Conservation (phyloP, 2,797 vertebrate species). For the Acomys russatus region DNA sequence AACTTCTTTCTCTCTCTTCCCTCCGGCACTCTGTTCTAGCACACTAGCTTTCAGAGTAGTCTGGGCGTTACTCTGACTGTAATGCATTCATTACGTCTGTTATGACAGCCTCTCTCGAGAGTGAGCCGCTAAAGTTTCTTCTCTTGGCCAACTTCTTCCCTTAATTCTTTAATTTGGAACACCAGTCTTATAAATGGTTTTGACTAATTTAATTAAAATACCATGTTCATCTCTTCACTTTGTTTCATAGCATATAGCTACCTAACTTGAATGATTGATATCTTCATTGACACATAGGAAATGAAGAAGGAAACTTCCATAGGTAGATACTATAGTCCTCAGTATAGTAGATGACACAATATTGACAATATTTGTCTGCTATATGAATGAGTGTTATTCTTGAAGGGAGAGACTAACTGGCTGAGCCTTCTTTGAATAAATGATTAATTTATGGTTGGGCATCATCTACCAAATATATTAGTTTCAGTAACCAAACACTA, state of each 20-base stretch:
- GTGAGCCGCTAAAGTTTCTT: not conserved
- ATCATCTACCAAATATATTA: constrained; percentile 17
- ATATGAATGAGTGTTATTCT: not conserved
- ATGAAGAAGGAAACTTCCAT: not conserved
- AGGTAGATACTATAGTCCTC: not conserved
- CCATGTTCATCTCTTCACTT: not conserved
- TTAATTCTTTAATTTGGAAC: not conserved
- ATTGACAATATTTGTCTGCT: not conserved
- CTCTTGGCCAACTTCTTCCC: not conserved
- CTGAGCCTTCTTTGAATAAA: constrained; percentile 19
- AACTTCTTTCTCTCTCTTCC: not conserved
- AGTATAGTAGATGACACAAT: not conserved
- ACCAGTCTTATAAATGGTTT: not conserved
- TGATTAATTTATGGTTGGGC: not conserved
- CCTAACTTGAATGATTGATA: not conserved
- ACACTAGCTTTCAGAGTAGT: not conserved
- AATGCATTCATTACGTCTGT: not conserved
- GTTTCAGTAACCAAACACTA: not conserved
- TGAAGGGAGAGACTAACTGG: not conserved
- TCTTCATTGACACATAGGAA: not conserved
- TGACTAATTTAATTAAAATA: constrained; percentile 3
- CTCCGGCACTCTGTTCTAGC: not conserved
- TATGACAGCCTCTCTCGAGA: not conserved
- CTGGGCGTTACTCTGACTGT: not conserved
- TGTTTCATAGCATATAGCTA: not conserved